phyloP scores from a whole-genome alignment of 2,113 vertebrate species.

The Osmerus eperlanus region DNA sequence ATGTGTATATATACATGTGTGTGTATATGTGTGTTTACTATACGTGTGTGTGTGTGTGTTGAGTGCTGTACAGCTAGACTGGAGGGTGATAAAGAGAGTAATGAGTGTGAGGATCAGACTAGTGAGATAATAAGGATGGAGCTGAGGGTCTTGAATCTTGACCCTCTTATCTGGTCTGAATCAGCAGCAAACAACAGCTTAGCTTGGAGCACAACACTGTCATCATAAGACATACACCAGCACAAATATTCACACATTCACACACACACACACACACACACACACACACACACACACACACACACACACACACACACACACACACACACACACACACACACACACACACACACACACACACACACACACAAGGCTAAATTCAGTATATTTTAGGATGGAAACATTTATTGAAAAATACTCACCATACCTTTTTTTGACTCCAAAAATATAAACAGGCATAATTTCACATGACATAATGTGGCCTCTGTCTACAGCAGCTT shows the following conservation, averaged over 20 bases:
- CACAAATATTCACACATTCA: background rate
- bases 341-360: background rate
- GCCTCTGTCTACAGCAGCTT: constrained; percentile 1
- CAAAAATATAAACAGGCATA: background rate
- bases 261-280: background rate
- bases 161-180: no score
- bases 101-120: no score
- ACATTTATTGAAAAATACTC: background rate
- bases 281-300: background rate
- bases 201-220: background rate
- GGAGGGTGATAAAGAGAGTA: no score
- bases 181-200: no score
- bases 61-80: background rate
- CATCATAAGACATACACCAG: background rate
- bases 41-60: background rate
- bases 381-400: background rate
- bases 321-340: background rate
- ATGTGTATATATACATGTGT: no score
- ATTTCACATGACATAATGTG: background rate
- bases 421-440: background rate
- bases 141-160: no score
- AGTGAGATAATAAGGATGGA: no score
- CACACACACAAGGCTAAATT: background rate
- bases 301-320: background rate
- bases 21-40: background rate